A percentile compares a stretch with the other conserved stretches of the same genome.
Conservation (phyloP, 2,797 vertebrate genomes). For the Phylloscopus collybita region DNA sequence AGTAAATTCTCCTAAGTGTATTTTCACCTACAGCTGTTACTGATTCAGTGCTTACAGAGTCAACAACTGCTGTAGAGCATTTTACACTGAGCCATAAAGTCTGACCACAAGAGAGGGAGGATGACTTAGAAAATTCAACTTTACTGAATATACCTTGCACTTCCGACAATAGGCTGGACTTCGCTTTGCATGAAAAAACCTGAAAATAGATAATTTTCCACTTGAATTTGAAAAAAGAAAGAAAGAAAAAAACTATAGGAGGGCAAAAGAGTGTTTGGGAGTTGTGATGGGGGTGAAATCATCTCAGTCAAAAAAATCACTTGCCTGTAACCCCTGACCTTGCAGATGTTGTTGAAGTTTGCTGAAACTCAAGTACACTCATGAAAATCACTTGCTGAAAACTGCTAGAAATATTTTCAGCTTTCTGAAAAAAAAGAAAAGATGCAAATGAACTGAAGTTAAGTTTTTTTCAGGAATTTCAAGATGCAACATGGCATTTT, state of each 20-base stretch:
- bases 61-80: neutral
- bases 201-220: neutral
- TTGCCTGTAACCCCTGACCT: neutral
- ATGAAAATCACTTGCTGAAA: neutral
- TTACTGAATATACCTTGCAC: neutral
- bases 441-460: neutral
- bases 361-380: neutral
- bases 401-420: neutral
- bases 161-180: neutral
- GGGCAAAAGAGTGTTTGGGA: neutral
- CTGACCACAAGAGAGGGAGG: neutral
- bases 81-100: neutral
- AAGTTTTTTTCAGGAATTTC: neutral
- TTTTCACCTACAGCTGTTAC: conserved; percentile 28
- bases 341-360: neutral
- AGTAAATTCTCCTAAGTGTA: neutral
- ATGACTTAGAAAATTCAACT: neutral
- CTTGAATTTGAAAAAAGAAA: neutral
- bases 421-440: neutral
- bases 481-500: neutral
- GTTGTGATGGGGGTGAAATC: neutral
- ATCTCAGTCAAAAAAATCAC: neutral
- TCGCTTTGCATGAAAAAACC: neutral
- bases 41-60: neutral
- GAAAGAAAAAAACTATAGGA: neutral